phyloP scores from a whole-genome alignment of 2,113 vertebrate genomes.

The Podarcis cretensis region DNA sequence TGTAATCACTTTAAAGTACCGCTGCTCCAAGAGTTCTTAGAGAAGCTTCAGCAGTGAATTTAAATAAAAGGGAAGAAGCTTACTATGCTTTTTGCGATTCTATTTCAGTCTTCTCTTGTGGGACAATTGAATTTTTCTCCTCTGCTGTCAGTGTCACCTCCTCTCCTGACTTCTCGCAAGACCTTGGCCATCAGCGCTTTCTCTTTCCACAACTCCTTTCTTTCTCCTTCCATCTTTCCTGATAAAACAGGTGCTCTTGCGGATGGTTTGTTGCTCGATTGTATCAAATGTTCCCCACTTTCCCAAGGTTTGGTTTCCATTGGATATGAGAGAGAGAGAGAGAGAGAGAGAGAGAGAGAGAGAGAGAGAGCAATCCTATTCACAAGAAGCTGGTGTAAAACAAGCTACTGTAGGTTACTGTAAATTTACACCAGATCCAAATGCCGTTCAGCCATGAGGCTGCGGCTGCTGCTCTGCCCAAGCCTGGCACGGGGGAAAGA shows the following conservation, averaged over 20 bases:
- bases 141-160: neutral
- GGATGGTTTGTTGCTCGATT: neutral
- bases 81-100: conserved; percentile 11
- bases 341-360: too few species aligned
- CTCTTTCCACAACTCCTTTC: neutral
- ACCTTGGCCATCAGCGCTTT: neutral
- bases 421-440: too few species aligned
- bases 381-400: too few species aligned
- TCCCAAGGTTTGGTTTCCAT: neutral
- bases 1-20: conserved; percentile 47
- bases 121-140: conserved; percentile 20
- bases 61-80: conserved; percentile 35
- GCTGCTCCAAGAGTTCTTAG: conserved; percentile 37
- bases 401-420: too few species aligned
- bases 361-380: too few species aligned
- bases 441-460: too few species aligned
- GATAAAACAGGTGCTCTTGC: neutral
- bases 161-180: neutral
- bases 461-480: too few species aligned
- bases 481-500: too few species aligned
- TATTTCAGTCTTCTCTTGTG: neutral
- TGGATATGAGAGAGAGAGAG: too few species aligned
- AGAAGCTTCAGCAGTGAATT: conserved; percentile 36
- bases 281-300: neutral
- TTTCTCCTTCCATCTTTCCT: neutral